These are phyloP conservation scores for Protophormia terraenovae DNA, from an alignment of 2,888 invertebrate species.

Conservation along the genomic window DNA sequence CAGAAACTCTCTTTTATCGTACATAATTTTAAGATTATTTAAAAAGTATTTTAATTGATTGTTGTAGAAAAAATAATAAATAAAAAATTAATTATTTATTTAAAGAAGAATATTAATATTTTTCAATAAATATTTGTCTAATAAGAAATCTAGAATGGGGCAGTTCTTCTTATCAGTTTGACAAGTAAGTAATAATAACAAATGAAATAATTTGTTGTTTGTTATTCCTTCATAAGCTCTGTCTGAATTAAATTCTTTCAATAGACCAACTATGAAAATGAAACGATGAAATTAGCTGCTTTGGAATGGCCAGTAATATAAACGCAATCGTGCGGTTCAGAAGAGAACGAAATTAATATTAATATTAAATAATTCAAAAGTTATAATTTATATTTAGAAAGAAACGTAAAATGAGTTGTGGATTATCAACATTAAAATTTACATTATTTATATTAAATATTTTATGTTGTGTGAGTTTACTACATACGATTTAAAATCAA, in stretches of 20 bases:
- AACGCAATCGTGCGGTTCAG: slow-evolving; percentile 8
- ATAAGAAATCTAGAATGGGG: slow-evolving; percentile 9
- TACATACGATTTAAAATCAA: background rate
- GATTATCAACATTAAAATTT: slow-evolving; percentile 74
- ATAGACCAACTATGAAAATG: background rate
- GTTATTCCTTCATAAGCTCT: slow-evolving; percentile 10
- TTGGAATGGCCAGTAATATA: slow-evolving; percentile 11
- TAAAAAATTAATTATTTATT: too few species aligned
- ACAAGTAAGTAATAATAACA: slow-evolving; percentile 22
- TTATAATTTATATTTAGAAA: background rate
- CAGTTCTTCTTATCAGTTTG: slow-evolving; percentile 32
- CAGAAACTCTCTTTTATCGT: too few species aligned
- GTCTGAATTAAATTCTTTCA: background rate
- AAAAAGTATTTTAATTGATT: too few species aligned
- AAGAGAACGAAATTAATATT: background rate
- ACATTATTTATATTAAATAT: slow-evolving; percentile 75
- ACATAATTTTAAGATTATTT: too few species aligned
- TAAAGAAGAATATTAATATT: too few species aligned
- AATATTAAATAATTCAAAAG: background rate
- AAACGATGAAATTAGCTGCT: background rate
- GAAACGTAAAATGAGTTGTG: slow-evolving; percentile 73
- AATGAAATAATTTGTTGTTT: background rate
- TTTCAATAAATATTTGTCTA: background rate
- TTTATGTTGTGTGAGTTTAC: slow-evolving; percentile 75
- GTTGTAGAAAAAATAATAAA: too few species aligned